phyloP scores from a whole-genome alignment of 53 echinoderm and acorn worm genomes.

The Actinopyga echinites region DNA sequence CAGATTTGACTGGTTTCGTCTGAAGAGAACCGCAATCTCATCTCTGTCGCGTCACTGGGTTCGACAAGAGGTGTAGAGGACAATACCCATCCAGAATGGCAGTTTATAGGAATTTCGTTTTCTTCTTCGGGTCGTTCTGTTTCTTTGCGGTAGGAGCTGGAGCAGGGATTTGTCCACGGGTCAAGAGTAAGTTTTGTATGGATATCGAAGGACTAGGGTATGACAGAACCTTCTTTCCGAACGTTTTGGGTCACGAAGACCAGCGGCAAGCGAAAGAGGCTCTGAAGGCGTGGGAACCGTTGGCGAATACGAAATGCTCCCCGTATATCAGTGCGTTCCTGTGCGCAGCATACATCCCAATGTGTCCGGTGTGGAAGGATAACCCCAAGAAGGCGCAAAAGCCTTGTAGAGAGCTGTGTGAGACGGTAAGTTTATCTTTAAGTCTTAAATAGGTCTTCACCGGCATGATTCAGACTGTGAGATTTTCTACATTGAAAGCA shows the following conservation, averaged over 20 bases:
- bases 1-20: no score
- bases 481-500: no score
- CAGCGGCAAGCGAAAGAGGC: conserved; percentile 61
- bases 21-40: no score
- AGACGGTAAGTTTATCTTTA: conserved; percentile 54
- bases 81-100: no score
- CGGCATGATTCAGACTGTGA: no score
- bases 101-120: no score
- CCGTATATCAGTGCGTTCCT: conserved; percentile 82
- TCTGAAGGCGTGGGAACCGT: conserved; percentile 53
- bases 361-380: conserved; percentile 73
- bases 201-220: conserved; percentile 40
- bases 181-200: conserved; percentile 13
- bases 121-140: no score
- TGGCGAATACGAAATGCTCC: conserved; percentile 78
- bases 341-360: conserved; percentile 77
- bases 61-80: no score
- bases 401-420: conserved; percentile 77
- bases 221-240: conserved; percentile 74
- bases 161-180: not conserved
- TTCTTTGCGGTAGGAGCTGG: not conserved
- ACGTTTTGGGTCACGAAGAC: conserved; percentile 74
- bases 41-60: no score
- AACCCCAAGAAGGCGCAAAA: conserved; percentile 55
- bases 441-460: not conserved